Evolutionary conservation across 1,140 invertebrate genomes (phyloP).

Genomic region (Tetramorium parvispinum): DNA sequence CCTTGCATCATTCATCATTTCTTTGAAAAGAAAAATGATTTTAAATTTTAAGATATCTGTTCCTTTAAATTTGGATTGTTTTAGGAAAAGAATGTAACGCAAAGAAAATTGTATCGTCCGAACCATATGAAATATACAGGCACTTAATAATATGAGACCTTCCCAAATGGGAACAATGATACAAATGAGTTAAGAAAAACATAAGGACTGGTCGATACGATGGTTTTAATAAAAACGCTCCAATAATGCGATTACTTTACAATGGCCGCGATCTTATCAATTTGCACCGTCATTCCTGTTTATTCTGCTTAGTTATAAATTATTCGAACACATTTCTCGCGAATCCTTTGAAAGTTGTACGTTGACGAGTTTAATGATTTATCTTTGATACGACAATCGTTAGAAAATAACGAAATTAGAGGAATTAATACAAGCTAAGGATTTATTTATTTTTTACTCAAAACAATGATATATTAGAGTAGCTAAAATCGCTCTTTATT

Average conservation of each 20-base stretch:
- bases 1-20: background rate
- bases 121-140: background rate
- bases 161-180: slow-evolving; percentile 10
- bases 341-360: background rate
- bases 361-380: background rate
- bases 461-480: background rate
- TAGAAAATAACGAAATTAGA: background rate
- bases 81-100: background rate
- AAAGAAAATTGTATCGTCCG: too few relatives aligned
- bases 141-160: background rate
- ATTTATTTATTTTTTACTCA: background rate
- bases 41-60: background rate
- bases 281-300: slow-evolving; percentile 27
- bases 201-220: slow-evolving; percentile 7
- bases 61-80: background rate
- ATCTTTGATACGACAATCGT: background rate
- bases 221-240: slow-evolving; percentile 14
- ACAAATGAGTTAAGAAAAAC: slow-evolving; percentile 22
- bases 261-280: slow-evolving; percentile 32
- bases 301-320: slow-evolving; percentile 22
- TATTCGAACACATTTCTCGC: slow-evolving; percentile 18
- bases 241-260: slow-evolving; percentile 34
- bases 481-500: background rate
- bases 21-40: background rate
- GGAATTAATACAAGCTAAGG: background rate